Evolutionary conservation across 2,888 invertebrate genomes (phyloP).

Genomic region (Ophraella communa): DNA sequence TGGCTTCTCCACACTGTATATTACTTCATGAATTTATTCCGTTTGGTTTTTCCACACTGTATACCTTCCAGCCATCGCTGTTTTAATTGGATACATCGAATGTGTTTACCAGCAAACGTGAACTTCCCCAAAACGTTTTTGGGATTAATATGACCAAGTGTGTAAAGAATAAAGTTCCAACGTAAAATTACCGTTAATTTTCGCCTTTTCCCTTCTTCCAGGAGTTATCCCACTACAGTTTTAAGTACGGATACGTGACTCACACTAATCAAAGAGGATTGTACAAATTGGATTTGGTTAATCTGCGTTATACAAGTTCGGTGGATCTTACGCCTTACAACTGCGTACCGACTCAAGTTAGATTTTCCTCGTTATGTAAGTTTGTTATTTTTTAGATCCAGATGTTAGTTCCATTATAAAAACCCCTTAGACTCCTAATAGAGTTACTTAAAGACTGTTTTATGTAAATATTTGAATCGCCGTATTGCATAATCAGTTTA

Average conservation of each 20-base stretch:
- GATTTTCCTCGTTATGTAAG: slow-evolving; percentile 77
- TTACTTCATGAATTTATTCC: too few species aligned
- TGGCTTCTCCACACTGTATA: too few species aligned
- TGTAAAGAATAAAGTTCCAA: too few species aligned
- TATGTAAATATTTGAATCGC: background rate
- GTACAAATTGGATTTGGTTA: slow-evolving; percentile 74
- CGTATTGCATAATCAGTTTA: background rate
- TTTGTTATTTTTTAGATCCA: slow-evolving; percentile 33
- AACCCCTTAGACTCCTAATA: too few species aligned
- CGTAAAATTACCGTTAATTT: background rate
- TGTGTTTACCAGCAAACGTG: too few species aligned
- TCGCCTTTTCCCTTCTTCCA: slow-evolving; percentile 47
- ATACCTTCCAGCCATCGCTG: too few species aligned
- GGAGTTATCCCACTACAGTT: slow-evolving; percentile 64
- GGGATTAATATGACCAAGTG: too few species aligned
- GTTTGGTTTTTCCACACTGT: too few species aligned
- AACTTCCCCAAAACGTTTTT: too few species aligned
- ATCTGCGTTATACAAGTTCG: slow-evolving; percentile 73
- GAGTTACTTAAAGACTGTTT: background rate
- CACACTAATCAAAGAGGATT: slow-evolving; percentile 75
- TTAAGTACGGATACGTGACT: slow-evolving; percentile 76
- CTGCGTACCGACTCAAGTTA: slow-evolving; percentile 73
- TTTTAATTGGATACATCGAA: too few species aligned
- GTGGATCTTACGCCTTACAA: slow-evolving; percentile 75
- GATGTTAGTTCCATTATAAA: background rate